Conservation (phyloP, 2,888 invertebrate species). For the Tinea semifulvella region DNA sequence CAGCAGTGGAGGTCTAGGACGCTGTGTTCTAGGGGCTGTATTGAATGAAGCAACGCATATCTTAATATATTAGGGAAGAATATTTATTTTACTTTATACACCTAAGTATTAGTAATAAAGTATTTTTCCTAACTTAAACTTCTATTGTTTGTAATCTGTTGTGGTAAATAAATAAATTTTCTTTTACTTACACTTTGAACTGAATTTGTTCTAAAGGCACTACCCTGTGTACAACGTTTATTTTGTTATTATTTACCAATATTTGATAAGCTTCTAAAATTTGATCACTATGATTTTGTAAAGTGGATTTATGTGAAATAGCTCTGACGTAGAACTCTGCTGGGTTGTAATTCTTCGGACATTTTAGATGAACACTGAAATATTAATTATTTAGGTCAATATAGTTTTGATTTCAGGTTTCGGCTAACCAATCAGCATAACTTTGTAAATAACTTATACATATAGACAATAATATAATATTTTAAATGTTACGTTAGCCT, state of each 20-base stretch:
- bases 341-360: conserved; percentile 82
- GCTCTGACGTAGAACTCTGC: conserved; percentile 84
- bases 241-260: conserved; percentile 16
- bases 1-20: too few species aligned
- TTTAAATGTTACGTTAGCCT: too few species aligned
- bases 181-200: conserved; percentile 28
- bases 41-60: too few species aligned
- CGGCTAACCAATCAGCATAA: too few species aligned
- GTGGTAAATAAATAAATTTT: background rate
- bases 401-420: too few species aligned
- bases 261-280: conserved; percentile 29
- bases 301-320: conserved; percentile 30
- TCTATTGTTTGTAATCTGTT: background rate
- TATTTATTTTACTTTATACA: too few species aligned
- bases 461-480: too few species aligned
- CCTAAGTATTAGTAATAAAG: too few species aligned
- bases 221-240: background rate
- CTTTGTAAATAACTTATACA: too few species aligned
- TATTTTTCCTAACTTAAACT: too few species aligned
- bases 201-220: background rate
- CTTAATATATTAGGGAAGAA: too few species aligned
- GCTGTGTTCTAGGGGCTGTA: too few species aligned
- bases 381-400: background rate
- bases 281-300: conserved; percentile 23
- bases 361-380: conserved; percentile 68